Evolutionary conservation across 1,140 invertebrate species (phyloP), one percentile per base, ranked within the genome.

Genomic region (Hyposmocoma kahamanoa): DNA sequence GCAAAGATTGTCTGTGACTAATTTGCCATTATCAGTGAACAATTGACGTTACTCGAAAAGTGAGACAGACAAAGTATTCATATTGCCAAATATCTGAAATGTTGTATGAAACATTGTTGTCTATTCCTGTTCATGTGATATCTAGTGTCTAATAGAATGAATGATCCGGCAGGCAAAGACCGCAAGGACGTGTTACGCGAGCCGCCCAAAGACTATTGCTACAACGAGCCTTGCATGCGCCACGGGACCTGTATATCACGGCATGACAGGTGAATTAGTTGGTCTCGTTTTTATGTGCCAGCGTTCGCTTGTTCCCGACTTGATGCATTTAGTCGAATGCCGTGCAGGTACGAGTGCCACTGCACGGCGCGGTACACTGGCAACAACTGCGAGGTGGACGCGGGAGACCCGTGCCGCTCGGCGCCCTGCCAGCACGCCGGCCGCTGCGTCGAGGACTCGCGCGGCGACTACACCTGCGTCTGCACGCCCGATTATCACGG

Each of bases 311-410:
- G n/a, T n/a, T n/a, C n/a, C n/a, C n/a, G n/a, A n/a, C n/a, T n/a
- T n/a, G 9, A 45, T 10, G 0, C 24, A 32, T 45, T 39, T 53
- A 11, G 24, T 26, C 24, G 24, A 6, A 26, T 26, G 24, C 11
- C 5, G 5, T 26, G 5, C 59, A 89, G 91, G 50, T 95, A 95
- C 81, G 90, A 92, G 59, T 96, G 95, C 78, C 89, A 91, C 61
- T 96, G 94, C 87, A 88, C 90, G 36, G 88, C 93, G 21, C 89
- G 94, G 41, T 95, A 94, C 78, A 90, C 90, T 47, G 94, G 95
- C 53, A 93, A 93, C 87, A 95, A 95, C 82, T 96, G 95, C 84
- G 90, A 96, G 77, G 89, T 91, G 71, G 94, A 96, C 78, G 89
- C 84, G 73, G 91, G 92, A 47, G 86, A 91, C 59, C 91, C 92